Percentiles rank a stretch among this genome's conserved stretches.
Evolutionary conservation across 2,113 vertebrate genomes (phyloP).

Genomic region (Pterophyllum scalare): DNA sequence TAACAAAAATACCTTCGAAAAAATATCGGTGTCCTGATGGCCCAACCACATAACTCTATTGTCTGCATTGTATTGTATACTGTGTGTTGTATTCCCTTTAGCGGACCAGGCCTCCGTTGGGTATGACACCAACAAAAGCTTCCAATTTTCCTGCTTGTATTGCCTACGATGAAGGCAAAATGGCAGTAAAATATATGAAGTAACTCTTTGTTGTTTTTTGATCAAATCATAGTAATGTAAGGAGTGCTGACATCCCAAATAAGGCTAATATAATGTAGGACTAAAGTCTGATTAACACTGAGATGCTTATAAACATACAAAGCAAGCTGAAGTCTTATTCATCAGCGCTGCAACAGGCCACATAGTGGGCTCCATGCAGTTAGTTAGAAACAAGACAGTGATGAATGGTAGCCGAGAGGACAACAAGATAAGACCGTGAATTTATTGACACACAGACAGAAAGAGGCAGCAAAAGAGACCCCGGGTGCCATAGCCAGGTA

Average conservation of each 20-base stretch:
- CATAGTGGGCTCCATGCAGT: slow-evolving; percentile 59
- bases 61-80: too few relatives aligned
- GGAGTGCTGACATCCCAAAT: slow-evolving; percentile 20
- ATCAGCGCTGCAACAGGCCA: slow-evolving; percentile 28
- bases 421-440: slow-evolving; percentile 36
- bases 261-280: not conserved
- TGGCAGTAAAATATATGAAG: too few relatives aligned
- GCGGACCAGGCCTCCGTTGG: too few relatives aligned
- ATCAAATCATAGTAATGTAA: slow-evolving; percentile 4
- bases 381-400: slow-evolving; percentile 50
- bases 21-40: not conserved
- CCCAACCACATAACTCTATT: too few relatives aligned
- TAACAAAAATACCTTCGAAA: not conserved
- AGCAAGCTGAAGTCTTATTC: slow-evolving; percentile 46
- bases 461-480: slow-evolving; percentile 31
- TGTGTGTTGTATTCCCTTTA: not conserved
- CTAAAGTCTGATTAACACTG: not conserved
- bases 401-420: slow-evolving; percentile 56
- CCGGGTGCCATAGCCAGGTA: not conserved
- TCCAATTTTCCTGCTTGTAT: not conserved
- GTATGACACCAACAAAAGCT: not conserved
- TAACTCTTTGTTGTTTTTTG: not conserved
- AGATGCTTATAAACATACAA: slow-evolving; percentile 28
- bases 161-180: not conserved
- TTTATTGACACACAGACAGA: slow-evolving; percentile 42